phyloP scores from a whole-genome alignment of 2,888 invertebrate species.

The Rhopalosiphum nymphaeae region DNA sequence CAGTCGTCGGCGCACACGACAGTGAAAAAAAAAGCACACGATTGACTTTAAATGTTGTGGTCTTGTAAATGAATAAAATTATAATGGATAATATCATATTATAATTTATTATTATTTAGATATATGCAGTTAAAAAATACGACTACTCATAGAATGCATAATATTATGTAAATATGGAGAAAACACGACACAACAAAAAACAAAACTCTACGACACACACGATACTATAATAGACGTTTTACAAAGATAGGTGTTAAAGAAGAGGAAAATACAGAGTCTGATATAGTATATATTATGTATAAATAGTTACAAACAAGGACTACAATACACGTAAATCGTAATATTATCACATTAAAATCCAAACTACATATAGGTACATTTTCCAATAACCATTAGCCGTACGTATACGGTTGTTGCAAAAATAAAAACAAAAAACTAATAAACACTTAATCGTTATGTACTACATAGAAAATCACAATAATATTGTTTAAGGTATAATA shows the following conservation, averaged over 20 bases:
- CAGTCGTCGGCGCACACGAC: conserved; percentile 1
- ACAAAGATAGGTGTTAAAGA: background rate
- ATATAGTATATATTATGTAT: background rate
- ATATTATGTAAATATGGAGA: background rate
- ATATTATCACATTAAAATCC: background rate
- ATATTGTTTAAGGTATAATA: background rate
- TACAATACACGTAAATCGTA: background rate
- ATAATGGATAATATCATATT: background rate
- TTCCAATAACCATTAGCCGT: background rate
- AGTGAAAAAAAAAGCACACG: background rate
- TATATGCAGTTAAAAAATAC: background rate
- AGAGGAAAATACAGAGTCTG: background rate
- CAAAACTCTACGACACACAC: background rate
- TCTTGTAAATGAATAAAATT: background rate
- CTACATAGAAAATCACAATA: background rate
- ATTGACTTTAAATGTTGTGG: background rate
- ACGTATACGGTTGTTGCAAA: background rate
- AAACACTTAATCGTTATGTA: background rate
- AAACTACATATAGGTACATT: background rate
- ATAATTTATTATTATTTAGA: background rate
- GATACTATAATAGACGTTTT: background rate
- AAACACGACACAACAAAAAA: background rate
- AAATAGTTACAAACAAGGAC: background rate
- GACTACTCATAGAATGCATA: background rate
- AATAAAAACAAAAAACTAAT: background rate